Evolutionary conservation across 2,888 invertebrate species (phyloP), one percentile per base, ranked within the genome.

Genomic region (Endomychus coccineus): DNA sequence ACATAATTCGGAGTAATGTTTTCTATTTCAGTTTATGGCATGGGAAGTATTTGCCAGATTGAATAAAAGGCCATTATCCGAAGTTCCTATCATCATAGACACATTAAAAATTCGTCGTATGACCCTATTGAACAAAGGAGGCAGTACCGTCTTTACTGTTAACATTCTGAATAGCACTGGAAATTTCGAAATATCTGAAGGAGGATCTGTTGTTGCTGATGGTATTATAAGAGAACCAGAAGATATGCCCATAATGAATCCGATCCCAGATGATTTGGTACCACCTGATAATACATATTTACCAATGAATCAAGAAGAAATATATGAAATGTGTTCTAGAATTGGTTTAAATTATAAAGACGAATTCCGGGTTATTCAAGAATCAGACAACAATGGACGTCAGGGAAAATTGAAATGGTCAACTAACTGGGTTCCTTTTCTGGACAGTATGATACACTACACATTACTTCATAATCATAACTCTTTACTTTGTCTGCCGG

Each of bases 361-460:
- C 1, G 27, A 61, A 0, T 77, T 75, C 53, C 62, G 65, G 40
- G 71, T 74, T 7, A 57, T 80, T 3, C 50, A 61, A 3, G 61
- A 64, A 13, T 58, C 69, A 1, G 70, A 73, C 30, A 61, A 65
- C 29, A 51, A 58, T 34, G 73, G 64, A 1, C 44, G 38, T 1
- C 54, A 50, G 3, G 71, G 67, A 3, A 58, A 45, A 12, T 49
- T 72, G 6, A 38, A 48, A 4, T 82, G 81, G 80, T 61, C 60
- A 9, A 73, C 71, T 39, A 77, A 79, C 51, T 83, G 80, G 78
- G 71, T 78, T 3, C 71, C 78, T 1, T 82, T 79, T 56, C 65
- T 83, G 59, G 83, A 83, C 51, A 76, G 74, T 9, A 74, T 83
- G 71, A 60, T 83, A 19, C 83, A 83, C 53, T 68, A 76, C 48